These are phyloP conservation scores for Delichon dasypus DNA, from an alignment of 2,797 vertebrate species.

Conservation along the genomic window DNA sequence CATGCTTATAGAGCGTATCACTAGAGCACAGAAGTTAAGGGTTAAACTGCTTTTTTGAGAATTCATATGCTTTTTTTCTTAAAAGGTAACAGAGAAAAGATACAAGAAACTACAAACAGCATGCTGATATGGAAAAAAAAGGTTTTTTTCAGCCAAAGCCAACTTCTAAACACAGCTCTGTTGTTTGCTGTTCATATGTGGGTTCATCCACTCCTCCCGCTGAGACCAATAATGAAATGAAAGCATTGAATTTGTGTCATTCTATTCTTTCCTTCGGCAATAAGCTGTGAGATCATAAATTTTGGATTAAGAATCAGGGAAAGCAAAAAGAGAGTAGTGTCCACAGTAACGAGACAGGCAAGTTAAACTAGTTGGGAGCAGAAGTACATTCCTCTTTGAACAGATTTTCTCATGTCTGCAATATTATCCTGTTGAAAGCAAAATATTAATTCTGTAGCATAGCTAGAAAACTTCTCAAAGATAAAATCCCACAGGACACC, in stretches of 20 bases:
- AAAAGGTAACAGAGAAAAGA: constrained; percentile 41
- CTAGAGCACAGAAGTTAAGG: neutral
- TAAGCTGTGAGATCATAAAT: constrained; percentile 59
- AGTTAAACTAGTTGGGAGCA: neutral
- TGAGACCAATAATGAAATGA: constrained; percentile 55
- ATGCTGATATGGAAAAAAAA: neutral
- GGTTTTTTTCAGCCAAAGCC: constrained; percentile 30
- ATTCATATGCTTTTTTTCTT: neutral
- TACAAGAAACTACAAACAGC: constrained; percentile 43
- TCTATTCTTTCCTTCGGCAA: constrained; percentile 51
- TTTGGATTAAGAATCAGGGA: constrained; percentile 60
- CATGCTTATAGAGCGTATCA: neutral
- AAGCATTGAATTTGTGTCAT: constrained; percentile 59
- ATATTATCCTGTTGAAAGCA: neutral
- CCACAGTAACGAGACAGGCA: constrained; percentile 11
- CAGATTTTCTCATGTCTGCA: neutral
- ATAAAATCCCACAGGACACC: neutral
- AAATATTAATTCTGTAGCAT: neutral
- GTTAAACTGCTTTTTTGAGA: constrained; percentile 39
- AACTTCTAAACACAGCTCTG: constrained; percentile 59
- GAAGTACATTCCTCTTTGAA: neutral
- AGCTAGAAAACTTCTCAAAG: neutral
- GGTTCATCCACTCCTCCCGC: constrained; percentile 56
- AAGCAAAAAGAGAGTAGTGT: constrained; percentile 21
- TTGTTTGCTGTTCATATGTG: constrained; percentile 49